A percentile compares a stretch with the other conserved stretches of the same genome.
phyloP scores from a whole-genome alignment of 2,797 vertebrate species.

The Trematomus bernacchii region DNA sequence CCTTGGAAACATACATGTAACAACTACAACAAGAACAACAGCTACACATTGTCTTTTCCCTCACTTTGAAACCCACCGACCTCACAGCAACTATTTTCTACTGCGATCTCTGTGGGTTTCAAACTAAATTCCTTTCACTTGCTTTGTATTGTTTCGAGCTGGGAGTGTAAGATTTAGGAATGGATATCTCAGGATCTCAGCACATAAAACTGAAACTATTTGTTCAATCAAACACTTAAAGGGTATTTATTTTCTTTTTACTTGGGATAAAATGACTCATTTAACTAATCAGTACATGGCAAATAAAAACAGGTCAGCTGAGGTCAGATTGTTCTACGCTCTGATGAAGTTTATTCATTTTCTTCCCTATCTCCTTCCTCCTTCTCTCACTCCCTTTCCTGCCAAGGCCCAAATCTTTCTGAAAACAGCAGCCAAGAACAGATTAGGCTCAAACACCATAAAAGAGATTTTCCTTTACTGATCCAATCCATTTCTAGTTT shows the following conservation, averaged over 20 bases:
- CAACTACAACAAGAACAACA: no score
- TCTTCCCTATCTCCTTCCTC: constrained; percentile 27
- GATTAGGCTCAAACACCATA: constrained; percentile 20
- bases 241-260: not conserved
- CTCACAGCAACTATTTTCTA: not conserved
- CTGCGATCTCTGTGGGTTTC: not conserved
- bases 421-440: constrained; percentile 41
- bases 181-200: not conserved
- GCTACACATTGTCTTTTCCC: not conserved
- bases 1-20: not conserved
- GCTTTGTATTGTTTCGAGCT: not conserved
- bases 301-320: constrained; percentile 8
- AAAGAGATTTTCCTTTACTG: not conserved
- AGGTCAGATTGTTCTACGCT: constrained; percentile 4
- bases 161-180: not conserved
- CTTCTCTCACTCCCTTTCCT: constrained; percentile 20
- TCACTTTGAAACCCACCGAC: not conserved
- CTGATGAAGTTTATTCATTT: not conserved
- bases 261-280: constrained; percentile 20
- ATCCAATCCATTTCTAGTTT: constrained; percentile 25
- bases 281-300: constrained; percentile 29
- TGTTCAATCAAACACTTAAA: not conserved
- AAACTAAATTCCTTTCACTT: not conserved
- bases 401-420: constrained; percentile 40
- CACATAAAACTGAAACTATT: not conserved